Percentiles rank a stretch among this genome's conserved stretches.
phyloP scores from a whole-genome alignment of 2,888 invertebrate species.

The Sarcophaga subvicina region DNA sequence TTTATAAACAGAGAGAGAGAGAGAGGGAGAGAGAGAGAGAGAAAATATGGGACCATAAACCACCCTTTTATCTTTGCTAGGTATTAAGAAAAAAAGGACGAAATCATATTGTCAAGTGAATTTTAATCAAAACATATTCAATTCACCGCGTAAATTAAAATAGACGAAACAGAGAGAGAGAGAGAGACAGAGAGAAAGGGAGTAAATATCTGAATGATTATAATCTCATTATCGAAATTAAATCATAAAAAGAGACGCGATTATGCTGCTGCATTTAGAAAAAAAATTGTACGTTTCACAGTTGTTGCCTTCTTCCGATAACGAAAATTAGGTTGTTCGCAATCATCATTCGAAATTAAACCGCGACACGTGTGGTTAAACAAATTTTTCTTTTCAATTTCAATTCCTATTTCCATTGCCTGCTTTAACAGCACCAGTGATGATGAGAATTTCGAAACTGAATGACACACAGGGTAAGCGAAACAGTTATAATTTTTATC shows the following conservation, averaged over 20 bases:
- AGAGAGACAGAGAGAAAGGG: too few species aligned
- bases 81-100: not conserved
- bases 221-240: slow-evolving; percentile 65
- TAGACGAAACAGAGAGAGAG: too few species aligned
- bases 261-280: slow-evolving; percentile 61
- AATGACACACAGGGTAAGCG: not conserved
- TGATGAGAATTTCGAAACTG: slow-evolving; percentile 46
- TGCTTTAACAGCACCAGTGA: slow-evolving; percentile 25
- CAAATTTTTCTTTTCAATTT: slow-evolving; percentile 57
- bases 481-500: slow-evolving; percentile 47
- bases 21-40: too few species aligned
- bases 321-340: slow-evolving; percentile 63
- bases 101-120: slow-evolving; percentile 34
- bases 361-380: slow-evolving; percentile 74
- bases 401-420: not conserved
- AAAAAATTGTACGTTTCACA: slow-evolving; percentile 46
- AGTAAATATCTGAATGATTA: slow-evolving; percentile 50
- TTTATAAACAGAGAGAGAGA: not conserved
- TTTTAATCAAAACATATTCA: slow-evolving; percentile 54
- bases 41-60: not conserved
- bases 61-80: slow-evolving; percentile 15
- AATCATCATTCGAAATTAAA: slow-evolving; percentile 70
- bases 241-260: slow-evolving; percentile 48
- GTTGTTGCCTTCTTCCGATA: slow-evolving; percentile 62
- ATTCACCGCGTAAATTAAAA: slow-evolving; percentile 18